These are phyloP conservation scores for Thamnophis sirtalis DNA, from an alignment of 2,113 vertebrate species.

Conservation along the genomic window DNA sequence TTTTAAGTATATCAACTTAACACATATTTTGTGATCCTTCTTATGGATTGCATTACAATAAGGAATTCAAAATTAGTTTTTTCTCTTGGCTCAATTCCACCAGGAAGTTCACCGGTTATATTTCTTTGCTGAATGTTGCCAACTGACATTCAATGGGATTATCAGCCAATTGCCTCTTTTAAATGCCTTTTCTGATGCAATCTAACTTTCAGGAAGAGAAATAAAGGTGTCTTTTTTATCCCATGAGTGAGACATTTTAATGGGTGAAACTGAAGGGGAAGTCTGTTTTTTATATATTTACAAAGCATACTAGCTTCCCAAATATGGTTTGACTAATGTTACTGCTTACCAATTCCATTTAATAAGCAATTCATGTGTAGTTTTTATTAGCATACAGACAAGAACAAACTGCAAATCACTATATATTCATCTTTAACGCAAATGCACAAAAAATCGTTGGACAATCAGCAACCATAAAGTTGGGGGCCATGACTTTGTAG, in stretches of 20 bases:
- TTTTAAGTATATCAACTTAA: neutral
- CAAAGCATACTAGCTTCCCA: neutral
- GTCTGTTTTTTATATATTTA: neutral
- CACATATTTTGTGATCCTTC: neutral
- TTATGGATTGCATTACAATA: neutral
- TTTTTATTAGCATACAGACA: neutral
- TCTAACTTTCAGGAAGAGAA: neutral
- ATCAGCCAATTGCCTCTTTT: neutral
- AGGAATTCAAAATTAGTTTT: neutral
- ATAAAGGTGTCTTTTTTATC: neutral
- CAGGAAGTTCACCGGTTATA: neutral
- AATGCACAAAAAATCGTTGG: neutral
- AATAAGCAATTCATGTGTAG: neutral
- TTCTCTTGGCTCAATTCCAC: neutral
- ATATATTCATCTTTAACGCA: neutral
- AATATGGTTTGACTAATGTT: neutral
- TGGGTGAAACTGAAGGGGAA: neutral
- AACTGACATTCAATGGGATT: neutral
- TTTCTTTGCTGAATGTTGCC: neutral
- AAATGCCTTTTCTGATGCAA: neutral
- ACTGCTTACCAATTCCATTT: neutral
- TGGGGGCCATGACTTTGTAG: neutral
- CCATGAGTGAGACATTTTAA: neutral
- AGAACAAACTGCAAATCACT: neutral
- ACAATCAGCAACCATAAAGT: neutral